These are phyloP conservation scores for Pristionchus fissidentatus DNA, from an alignment of 2,888 invertebrate species.

Conservation along the genomic window DNA sequence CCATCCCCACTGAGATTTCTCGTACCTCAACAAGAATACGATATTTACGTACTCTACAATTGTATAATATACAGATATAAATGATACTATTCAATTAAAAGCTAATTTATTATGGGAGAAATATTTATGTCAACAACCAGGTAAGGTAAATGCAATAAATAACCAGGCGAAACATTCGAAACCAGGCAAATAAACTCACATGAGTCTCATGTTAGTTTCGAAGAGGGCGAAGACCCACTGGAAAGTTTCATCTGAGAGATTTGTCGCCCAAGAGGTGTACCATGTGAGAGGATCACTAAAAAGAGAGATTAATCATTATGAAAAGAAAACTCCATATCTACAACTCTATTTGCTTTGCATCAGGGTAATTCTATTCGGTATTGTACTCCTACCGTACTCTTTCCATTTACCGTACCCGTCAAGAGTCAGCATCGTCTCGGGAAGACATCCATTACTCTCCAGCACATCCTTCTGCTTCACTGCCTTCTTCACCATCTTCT, in stretches of 20 bases:
- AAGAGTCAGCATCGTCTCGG: neutral
- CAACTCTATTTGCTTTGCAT: neutral
- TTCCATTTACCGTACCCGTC: slow-evolving; percentile 1
- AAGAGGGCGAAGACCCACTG: slow-evolving; percentile 70
- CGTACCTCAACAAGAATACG: too few relatives aligned
- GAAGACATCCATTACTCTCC: neutral
- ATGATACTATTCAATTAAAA: neutral
- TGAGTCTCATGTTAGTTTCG: slow-evolving; percentile 66
- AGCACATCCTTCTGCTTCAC: slow-evolving; percentile 21
- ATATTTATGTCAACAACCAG: neutral
- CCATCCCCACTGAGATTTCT: slow-evolving; percentile 82
- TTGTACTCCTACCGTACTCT: too few relatives aligned
- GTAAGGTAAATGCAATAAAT: neutral
- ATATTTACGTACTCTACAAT: too few relatives aligned
- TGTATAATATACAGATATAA: neutral
- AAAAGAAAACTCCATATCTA: neutral
- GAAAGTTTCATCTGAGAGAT: slow-evolving; percentile 58
- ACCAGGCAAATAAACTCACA: slow-evolving; percentile 57
- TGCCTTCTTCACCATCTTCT: slow-evolving; percentile 47
- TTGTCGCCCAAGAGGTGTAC: slow-evolving; percentile 67
- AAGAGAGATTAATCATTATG: neutral
- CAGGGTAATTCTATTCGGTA: too few relatives aligned
- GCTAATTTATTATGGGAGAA: neutral
- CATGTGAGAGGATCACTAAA: slow-evolving; percentile 60
- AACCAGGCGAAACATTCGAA: too few relatives aligned